A percentile compares a stretch with the other conserved stretches of the same genome.
Evolutionary conservation across 1,140 invertebrate species (phyloP).

Genomic region (Lysiphlebus fabarum): DNA sequence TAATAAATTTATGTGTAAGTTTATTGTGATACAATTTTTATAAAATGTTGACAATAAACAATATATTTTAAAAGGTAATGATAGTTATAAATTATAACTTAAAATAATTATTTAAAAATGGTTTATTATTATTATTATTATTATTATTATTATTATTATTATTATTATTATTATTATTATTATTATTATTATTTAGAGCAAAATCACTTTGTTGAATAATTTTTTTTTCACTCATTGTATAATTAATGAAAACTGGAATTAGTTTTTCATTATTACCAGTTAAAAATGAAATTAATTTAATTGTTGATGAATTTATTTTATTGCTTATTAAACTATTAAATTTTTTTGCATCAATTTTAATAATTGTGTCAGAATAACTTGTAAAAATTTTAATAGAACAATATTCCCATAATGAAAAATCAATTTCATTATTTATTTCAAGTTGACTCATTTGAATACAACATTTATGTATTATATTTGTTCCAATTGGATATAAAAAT

Average conservation of each 20-base stretch:
- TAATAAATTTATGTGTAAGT: too few relatives aligned
- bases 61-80: too few relatives aligned
- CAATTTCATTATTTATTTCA: conserved; percentile 40
- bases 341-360: conserved; percentile 44
- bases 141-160: too few relatives aligned
- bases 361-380: conserved; percentile 58
- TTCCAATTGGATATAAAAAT: neutral
- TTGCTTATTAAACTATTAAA: conserved; percentile 36
- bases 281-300: conserved; percentile 38
- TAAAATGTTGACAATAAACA: too few relatives aligned
- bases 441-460: conserved; percentile 26
- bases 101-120: too few relatives aligned
- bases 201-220: conserved; percentile 28
- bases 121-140: too few relatives aligned
- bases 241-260: conserved; percentile 35
- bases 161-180: too few relatives aligned
- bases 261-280: conserved; percentile 35
- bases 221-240: conserved; percentile 27
- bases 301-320: conserved; percentile 29
- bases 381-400: conserved; percentile 57
- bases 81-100: too few relatives aligned
- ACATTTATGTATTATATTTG: conserved; percentile 24
- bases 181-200: too few relatives aligned
- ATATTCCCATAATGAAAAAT: conserved; percentile 56
- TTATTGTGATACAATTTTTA: too few relatives aligned